Evolutionary conservation across 2,797 vertebrate species (phyloP).

Genomic region (Phalanger gymnotis): DNA sequence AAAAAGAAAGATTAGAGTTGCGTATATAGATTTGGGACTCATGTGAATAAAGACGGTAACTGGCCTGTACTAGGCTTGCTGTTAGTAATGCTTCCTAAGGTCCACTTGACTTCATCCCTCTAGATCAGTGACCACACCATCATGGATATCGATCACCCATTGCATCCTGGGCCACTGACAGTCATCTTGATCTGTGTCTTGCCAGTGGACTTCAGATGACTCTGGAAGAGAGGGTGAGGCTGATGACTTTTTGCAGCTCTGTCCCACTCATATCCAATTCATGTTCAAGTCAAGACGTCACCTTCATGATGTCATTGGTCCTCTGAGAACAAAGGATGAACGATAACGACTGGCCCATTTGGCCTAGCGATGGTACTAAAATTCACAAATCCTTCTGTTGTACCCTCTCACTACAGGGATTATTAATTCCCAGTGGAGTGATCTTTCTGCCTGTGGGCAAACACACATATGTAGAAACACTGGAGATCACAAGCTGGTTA

Average conservation of each 20-base stretch:
- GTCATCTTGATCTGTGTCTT: background rate
- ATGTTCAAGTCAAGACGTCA: background rate
- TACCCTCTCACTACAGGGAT: background rate
- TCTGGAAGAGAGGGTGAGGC: background rate
- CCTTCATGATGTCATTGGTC: background rate
- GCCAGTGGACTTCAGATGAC: background rate
- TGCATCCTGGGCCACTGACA: background rate
- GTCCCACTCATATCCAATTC: background rate
- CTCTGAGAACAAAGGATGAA: background rate
- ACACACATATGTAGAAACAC: background rate
- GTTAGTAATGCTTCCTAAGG: background rate
- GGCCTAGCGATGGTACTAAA: background rate
- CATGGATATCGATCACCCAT: background rate
- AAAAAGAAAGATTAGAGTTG: background rate
- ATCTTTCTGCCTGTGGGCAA: background rate
- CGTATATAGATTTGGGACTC: background rate
- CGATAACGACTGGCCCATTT: background rate
- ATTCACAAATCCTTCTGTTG: background rate
- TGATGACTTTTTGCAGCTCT: background rate
- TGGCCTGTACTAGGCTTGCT: background rate
- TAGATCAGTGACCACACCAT: background rate
- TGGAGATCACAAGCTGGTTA: background rate
- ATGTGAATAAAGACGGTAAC: background rate
- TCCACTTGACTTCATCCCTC: background rate
- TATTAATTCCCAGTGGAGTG: background rate